Base-by-base conservation (phyloP, 1,140 invertebrate genomes). In the Andricus grossulariae region DNA sequence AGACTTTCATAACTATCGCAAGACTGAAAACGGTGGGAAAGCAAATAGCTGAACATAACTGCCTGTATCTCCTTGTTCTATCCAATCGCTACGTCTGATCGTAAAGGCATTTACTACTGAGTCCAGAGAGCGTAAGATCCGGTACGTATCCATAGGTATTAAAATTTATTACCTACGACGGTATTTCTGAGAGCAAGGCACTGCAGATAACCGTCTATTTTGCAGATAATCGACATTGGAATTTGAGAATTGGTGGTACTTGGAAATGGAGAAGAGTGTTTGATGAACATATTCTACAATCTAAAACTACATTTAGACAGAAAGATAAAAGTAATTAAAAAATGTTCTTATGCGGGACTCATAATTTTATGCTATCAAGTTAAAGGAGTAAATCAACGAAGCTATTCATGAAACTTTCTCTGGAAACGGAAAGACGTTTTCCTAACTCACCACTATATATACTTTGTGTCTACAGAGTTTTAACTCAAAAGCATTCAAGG, bases 31-130 rank as follows among this genome's bases (percentile, higher is more conserved):
- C 21, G 21, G 60, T 25, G 25, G 21, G n/a, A 13, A 66, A 66
- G 60, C 25, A 66, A 66, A 66, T 66, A 32, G 60, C 25, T 66
- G 60, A 66, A 66, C 60, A 66, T 66, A 66, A 66, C 60, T 39
- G 60, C 15, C 60, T 32, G 60, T 66, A 66, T 66, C 25, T 66
- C 60, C 60, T 66, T 66, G 60, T 66, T 66, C 60, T 10, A 66
- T 66, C 60, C 25, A 32, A 66, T 66, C 25, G 60, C 60, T 66
- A 2, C 60, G 60, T 39, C 60, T 66, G 60, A 66, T 66, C 60
- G 60, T 66, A 66, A 66, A 66, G 60, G 60, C 60, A 66, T 66
- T 66, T 66, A 66, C 60, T 66, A 66, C 60, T 66, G 60, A 66
- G 32, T 66, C 60, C 60, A 66, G 25, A 32, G 32, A 66, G 39